Base-by-base conservation (phyloP, 2,797 vertebrate genomes). In the Rhinophrynus dorsalis region DNA sequence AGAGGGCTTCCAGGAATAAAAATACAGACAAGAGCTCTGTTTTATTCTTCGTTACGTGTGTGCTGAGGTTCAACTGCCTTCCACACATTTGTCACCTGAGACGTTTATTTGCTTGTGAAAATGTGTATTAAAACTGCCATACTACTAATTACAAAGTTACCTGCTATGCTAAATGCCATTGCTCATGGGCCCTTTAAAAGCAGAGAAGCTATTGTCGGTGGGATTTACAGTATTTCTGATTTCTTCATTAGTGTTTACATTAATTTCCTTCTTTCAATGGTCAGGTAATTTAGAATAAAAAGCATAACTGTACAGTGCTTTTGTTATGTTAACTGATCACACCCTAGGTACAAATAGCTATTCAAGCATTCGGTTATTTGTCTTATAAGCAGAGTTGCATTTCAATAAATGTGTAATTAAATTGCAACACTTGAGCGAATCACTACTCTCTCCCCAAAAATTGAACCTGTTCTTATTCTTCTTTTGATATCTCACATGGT, bases 161-260 rank as follows among this genome's bases (percentile, higher is more conserved):
- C 24, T 67, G 64, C 27, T 67, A 33, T 40, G 54, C 40, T 67
- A 56, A 57, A 57, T 44, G 40, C 15, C 62, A 56, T 57, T 33
- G 40, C 51, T 37, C 10, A 23, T 3, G 62, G 48, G 62, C 23
- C 26, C 5, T 52, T 64, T 40, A 51, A 64, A 38, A 50, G 33
- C 47, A 29, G 5, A 52, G 40, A 33, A 64, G 51, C 47, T 64
- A 64, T 64, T 52, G 23, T 48, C 38, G 47, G 47, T 64, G 12
- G 52, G 5, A 15, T 8, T 5, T 35, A 20, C n/a, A 7, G 4
- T 10, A n/a, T 40, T 26, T 8, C 11, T n/a, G 38, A 23, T 24
- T 18, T 17, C 18, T 11, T 23, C 29, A 15, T 35, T 50, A 35
- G 3, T 12, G 17, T 62, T 48, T 62, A 62, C 29, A 18, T n/a